A percentile compares a stretch with the other conserved stretches of the same genome.
phyloP scores from a whole-genome alignment of 2,797 vertebrate species.

The Oryzias dopingdopingensis region DNA sequence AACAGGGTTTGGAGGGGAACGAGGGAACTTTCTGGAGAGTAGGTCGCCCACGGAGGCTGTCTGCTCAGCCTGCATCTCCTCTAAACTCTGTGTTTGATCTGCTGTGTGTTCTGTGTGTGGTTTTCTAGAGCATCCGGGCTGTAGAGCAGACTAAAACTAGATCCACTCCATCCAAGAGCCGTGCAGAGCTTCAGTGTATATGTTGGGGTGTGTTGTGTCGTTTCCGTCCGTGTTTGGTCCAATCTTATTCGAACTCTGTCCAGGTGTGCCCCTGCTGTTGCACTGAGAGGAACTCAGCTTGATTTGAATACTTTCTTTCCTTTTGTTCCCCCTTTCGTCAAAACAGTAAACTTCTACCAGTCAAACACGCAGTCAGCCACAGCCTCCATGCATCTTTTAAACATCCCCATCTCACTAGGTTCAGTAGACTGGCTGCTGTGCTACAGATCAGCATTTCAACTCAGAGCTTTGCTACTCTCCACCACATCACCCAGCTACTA shows the following conservation, averaged over 20 bases:
- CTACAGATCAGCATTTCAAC: slow-evolving; percentile 69
- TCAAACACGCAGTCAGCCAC: slow-evolving; percentile 37
- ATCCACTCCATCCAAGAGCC: slow-evolving; percentile 63
- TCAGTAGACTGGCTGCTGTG: slow-evolving; percentile 70
- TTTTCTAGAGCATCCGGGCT: slow-evolving; percentile 63
- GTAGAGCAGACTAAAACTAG: slow-evolving; percentile 67
- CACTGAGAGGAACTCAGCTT: slow-evolving; percentile 51
- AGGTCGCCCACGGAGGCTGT: slow-evolving; percentile 48
- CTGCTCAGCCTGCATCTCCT: slow-evolving; percentile 70
- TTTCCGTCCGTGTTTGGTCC: slow-evolving; percentile 56
- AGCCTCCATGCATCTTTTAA: slow-evolving; percentile 49
- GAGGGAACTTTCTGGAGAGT: slow-evolving; percentile 54
- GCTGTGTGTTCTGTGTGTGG: slow-evolving; percentile 51
- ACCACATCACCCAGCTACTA: slow-evolving; percentile 50
- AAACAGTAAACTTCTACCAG: slow-evolving; percentile 45
- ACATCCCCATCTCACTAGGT: slow-evolving; percentile 46
- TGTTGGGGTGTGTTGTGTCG: slow-evolving; percentile 44
- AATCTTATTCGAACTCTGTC: slow-evolving; percentile 67
- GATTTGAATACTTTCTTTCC: slow-evolving; percentile 39
- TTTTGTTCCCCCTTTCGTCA: slow-evolving; percentile 31
- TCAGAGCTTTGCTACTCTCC: slow-evolving; percentile 58
- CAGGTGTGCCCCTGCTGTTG: slow-evolving; percentile 68
- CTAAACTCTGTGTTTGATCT: slow-evolving; percentile 74
- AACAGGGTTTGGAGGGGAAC: slow-evolving; percentile 76
- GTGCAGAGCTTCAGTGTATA: slow-evolving; percentile 59